Conservation (phyloP, 1,140 invertebrate species). For the Anthonomus grandis region DNA sequence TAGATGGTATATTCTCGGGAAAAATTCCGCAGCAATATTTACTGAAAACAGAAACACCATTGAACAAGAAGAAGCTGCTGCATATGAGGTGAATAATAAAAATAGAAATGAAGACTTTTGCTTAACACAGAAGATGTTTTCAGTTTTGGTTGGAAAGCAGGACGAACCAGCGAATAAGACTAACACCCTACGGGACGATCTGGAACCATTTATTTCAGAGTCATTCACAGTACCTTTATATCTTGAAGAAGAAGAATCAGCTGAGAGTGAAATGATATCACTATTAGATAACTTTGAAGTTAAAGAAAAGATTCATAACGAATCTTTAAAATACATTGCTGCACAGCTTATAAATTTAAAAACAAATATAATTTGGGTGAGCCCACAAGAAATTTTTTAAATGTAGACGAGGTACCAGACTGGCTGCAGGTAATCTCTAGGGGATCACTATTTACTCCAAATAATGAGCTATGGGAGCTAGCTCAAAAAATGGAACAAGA, state of each 20-base stretch:
- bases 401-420: background rate
- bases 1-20: too few species aligned
- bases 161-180: background rate
- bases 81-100: too few species aligned
- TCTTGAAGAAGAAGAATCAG: too few species aligned
- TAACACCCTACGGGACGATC: too few species aligned
- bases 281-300: background rate
- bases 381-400: background rate
- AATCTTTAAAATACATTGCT: background rate
- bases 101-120: too few species aligned
- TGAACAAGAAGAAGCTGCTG: too few species aligned
- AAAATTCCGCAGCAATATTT: too few species aligned
- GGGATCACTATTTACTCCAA: background rate
- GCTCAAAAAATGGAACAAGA: slow-evolving; percentile 5
- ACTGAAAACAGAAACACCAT: too few species aligned
- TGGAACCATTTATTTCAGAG: background rate
- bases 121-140: too few species aligned
- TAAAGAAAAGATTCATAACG: too few species aligned
- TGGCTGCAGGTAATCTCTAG: slow-evolving; percentile 5
- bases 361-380: background rate
- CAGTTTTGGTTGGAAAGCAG: background rate
- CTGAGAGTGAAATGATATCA: background rate
- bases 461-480: slow-evolving; percentile 1
- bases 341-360: background rate
- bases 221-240: background rate